Evolutionary conservation across 2,113 vertebrate genomes (phyloP), one percentile per base, ranked within the genome.

Genomic region (Semnopithecus entellus): DNA sequence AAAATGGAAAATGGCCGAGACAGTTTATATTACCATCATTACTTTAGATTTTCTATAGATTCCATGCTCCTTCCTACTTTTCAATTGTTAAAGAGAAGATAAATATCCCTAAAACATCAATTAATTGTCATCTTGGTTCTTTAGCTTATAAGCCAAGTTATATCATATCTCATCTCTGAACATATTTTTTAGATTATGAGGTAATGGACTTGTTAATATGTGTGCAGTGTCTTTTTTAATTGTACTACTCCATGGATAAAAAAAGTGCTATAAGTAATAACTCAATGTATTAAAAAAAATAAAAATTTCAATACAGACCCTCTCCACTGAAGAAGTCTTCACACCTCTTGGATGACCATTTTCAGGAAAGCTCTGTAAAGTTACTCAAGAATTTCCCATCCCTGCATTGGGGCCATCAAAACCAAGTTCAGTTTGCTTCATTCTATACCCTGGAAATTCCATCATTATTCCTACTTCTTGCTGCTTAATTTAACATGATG

Each of bases 201-300:
- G 97, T 85, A 83, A 90, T 61, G 25, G 61, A 91, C 40, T 93
- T 95, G 9, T 82, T 96, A 50, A 91, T 88, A 93, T 35, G 43
- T 88, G 94, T 97, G 93, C 88, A 6, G 52, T 93, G 59, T 5
- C 98, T 97, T 98, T 98, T 97, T 0, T 75, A 96, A 88, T 52
- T 92, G 25, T 6, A 95, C 91, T 40, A 27, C 30, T 73, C 1
- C 35, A 57, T 38, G 10, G 57, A 55, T 84, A 40, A 23, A 90
- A 85, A 94, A 95, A 95, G 93, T 81, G 57, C 9, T 48, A 14
- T 88, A 84, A 95, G 2, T 80, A 97, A 95, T 94, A 98, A 95
- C 92, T 97, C 86, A 96, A 72, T 52, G 75, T 80, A 97, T 97
- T 88, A 96, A 95, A 98, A 95, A 91, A 96, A 96, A 93, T 98